Percentiles rank a stretch among this genome's conserved stretches.
Conservation (phyloP, 2,888 invertebrate genomes). For the Dendrolimus pini region DNA sequence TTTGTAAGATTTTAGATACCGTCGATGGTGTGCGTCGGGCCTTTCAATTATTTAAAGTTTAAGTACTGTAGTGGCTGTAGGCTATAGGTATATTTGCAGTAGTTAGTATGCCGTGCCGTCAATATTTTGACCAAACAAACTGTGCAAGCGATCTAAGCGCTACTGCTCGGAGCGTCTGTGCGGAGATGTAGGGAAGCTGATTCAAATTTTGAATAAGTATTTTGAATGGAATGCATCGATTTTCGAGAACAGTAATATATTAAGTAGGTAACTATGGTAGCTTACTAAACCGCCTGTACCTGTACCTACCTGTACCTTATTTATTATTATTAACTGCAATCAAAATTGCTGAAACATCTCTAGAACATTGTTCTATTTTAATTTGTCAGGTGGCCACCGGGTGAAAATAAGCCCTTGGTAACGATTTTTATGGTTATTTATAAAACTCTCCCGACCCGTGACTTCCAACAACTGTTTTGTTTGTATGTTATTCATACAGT, state of each 20-base stretch:
- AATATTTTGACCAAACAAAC: too few species aligned
- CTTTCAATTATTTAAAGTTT: slow-evolving; percentile 59
- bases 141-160: too few species aligned
- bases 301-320: too few species aligned
- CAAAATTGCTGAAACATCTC: not conserved
- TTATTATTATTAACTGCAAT: too few species aligned
- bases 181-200: too few species aligned
- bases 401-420: slow-evolving; percentile 45
- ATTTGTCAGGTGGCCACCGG: slow-evolving; percentile 29
- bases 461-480: slow-evolving; percentile 7
- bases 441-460: slow-evolving; percentile 24
- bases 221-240: too few species aligned
- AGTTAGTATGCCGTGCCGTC: too few species aligned
- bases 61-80: slow-evolving; percentile 38
- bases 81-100: slow-evolving; percentile 6
- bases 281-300: too few species aligned
- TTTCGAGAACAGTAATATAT: too few species aligned
- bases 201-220: too few species aligned
- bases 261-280: too few species aligned
- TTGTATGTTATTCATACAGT: not conserved
- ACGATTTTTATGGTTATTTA: slow-evolving; percentile 57
- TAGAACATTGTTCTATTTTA: slow-evolving; percentile 31
- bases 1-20: slow-evolving; percentile 26
- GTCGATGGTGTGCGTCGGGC: slow-evolving; percentile 36
- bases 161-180: too few species aligned